Evolutionary conservation across 2,888 invertebrate genomes (phyloP), one percentile per base, ranked within the genome.

Genomic region (Yponomeuta plumbellus): DNA sequence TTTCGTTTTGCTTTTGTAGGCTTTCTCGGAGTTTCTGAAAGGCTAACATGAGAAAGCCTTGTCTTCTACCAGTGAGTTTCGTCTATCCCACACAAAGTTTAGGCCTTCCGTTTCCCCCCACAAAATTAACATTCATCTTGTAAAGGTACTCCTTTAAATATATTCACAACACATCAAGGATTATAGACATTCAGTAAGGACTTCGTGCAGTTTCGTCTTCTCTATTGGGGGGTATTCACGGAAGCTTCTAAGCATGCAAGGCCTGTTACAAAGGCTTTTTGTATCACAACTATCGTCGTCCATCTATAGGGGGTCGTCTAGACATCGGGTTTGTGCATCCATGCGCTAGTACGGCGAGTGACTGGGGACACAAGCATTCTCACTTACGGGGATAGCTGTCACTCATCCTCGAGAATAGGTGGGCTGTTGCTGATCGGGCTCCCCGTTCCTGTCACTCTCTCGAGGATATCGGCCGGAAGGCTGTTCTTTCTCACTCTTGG

Each of bases 351-450:
- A 52, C 44, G 44, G 17, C 44, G 44, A 52, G 44, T 52, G 44
- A 52, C 44, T 13, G 44, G 44, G 44, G 11, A 59, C 59, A 59
- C 44, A 81, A 86, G 74, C 72, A 71, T 75, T 70, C 70, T 77
- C 79, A 88, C 90, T 90, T 90, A 90, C 90, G 84, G 83, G 71
- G 86, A 76, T 80, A 80, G 81, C 67, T 87, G 90, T 90, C 88
- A 86, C 85, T 88, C 85, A 74, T 81, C 78, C 61, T 75, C 64
- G 71, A 83, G 79, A 67, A 81, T 76, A 67, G 82, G 79, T 21
- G 69, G 67, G 65, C 64, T 64, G 76, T 77, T 80, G 75, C 80
- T 72, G 70, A 75, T 75, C 10, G 65, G 65, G 40, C 40, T 66
- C 17, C n/a, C 59, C 22, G 58, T 21, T 72, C 80, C 81, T 68